Evolutionary conservation across 2,113 vertebrate genomes (phyloP), one percentile per base, ranked within the genome.

Genomic region (Callipepla californica): DNA sequence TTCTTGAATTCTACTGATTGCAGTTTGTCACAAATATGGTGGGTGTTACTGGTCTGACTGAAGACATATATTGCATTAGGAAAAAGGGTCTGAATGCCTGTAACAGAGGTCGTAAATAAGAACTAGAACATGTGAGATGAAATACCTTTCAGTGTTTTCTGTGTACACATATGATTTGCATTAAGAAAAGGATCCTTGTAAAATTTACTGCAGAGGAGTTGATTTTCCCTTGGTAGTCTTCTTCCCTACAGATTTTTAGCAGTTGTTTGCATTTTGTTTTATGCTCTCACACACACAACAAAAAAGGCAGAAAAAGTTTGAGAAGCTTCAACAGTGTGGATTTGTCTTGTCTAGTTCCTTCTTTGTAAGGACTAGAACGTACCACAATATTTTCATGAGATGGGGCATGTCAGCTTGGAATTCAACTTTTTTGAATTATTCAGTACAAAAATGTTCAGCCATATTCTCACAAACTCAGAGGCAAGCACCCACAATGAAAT

Each of bases 41-140:
- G 51, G 77, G n/a, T 90, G 38, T 63, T 65, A 89, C 34, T 73
- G 87, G 82, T 86, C 83, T 92, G 91, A 87, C 0, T 80, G 85
- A 26, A 91, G 38, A 32, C 62, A 91, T 73, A 48, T 26, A 85
- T 34, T 70, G 67, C 34, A 40, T 85, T 70, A 63, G 26, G 34
- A 44, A 83, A 91, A 70, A 58, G 17, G 63, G 32, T 57, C 85
- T 83, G 68, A 77, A 85, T 75, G 85, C 78, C 85, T 92, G 0
- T 67, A 87, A 66, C 61, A 85, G 42, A 48, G 26, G 44, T 75
- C 63, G 82, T 94, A 93, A 96, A 95, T 95, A 92, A 91, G 7
- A 77, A 78, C 68, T 78, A 89, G 44, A 93, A 63, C 44, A 92
- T 3, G 17, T 1, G 21, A 94, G 47, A 92, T 87, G 17, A 91